Evolutionary conservation across 37 sponge, comb jelly and placozoan genomes (phyloP), one percentile per base, ranked within the genome.

Genomic region (Aplysina aerophoba): DNA sequence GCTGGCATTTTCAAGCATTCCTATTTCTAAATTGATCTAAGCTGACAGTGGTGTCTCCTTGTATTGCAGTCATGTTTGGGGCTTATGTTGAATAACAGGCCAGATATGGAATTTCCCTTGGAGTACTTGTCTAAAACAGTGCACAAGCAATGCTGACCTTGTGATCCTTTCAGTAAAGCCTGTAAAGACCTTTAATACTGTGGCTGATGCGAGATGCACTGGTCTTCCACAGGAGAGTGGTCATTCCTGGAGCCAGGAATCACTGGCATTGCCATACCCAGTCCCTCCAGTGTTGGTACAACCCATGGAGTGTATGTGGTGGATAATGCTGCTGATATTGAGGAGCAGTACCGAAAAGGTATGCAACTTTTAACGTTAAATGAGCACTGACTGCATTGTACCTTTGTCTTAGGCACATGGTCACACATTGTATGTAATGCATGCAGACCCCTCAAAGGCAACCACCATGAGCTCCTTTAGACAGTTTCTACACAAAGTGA

Each of bases 291-390:
- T 6, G 28, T 86, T n/a, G 90, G 87, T 40, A 92, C 79, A 21
- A 87, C 68, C 0, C 93, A 92, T 53, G 93, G 93, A 40, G 93
- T 92, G 64, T 92, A 81, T 77, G 85, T 92, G 0, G 53, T 89
- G 40, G 83, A 88, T 27, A 71, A 89, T 44, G 24, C 83, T 1
- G 41, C 81, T 36, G 62, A 40, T 6, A 30, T 85, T 27, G 13
- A 35, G 55, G 33, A 73, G 31, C 80, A 80, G 37, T 91, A 85
- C 72, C 36, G 61, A 25, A 17, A 80, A 84, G 87, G 91, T 14
- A 65, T n/a, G 36, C 15, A 24, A 12, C 62, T 35, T 44, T 68
- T 69, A 28, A 28, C 64, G 2, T 27, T 62, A 13, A 11, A 28
- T 28, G 28, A 13, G 24, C n/a, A n/a, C n/a, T 62, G 4, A 27